Evolutionary conservation across 2,888 invertebrate genomes (phyloP).

Genomic region (Lymantria dispar): DNA sequence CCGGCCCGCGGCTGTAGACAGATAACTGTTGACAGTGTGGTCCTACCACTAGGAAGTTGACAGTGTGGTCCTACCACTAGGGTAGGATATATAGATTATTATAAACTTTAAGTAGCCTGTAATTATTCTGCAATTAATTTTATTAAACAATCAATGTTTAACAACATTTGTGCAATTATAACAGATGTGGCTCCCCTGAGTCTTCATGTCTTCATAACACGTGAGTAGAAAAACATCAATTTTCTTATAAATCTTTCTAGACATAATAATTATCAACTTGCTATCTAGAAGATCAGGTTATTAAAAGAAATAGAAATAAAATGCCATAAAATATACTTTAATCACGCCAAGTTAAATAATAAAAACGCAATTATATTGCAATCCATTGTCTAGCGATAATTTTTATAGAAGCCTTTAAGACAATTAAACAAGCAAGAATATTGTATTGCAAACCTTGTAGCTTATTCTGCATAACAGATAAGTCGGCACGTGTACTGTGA

Average conservation of each 20-base stretch:
- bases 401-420: conserved; percentile 47
- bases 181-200: too few relatives aligned
- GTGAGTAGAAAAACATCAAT: conserved; percentile 20
- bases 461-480: conserved; percentile 35
- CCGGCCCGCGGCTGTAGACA: too few relatives aligned
- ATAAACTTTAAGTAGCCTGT: too few relatives aligned
- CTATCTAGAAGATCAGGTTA: conserved; percentile 50
- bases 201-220: too few relatives aligned
- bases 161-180: too few relatives aligned
- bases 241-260: conserved; percentile 19
- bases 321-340: conserved; percentile 52
- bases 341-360: conserved; percentile 44
- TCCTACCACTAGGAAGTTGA: too few relatives aligned
- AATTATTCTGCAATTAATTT: too few relatives aligned
- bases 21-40: too few relatives aligned
- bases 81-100: too few relatives aligned
- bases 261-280: conserved; percentile 11
- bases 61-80: too few relatives aligned
- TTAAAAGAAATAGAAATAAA: conserved; percentile 37
- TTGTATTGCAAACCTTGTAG: conserved; percentile 27
- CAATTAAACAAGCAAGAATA: conserved; percentile 35
- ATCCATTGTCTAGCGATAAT: conserved; percentile 51
- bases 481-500: conserved; percentile 51
- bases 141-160: too few relatives aligned
- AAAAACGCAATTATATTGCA: conserved; percentile 48